A percentile compares a stretch with the other conserved stretches of the same genome.
Evolutionary conservation across 2,888 invertebrate species (phyloP).

Genomic region (Ommatoiulus sabulosus): DNA sequence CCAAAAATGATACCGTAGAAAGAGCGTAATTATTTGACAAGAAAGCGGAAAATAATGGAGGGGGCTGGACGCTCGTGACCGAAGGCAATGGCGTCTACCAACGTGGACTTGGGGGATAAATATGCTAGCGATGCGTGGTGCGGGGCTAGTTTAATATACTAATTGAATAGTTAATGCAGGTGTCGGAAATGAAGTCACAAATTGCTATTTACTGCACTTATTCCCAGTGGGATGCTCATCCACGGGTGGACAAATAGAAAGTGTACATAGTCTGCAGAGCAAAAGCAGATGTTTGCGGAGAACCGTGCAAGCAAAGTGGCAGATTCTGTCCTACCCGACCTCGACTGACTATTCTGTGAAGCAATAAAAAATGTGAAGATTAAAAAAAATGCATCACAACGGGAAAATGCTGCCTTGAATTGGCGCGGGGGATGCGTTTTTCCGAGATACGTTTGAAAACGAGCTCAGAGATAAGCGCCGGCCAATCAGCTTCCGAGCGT

Average conservation of each 20-base stretch:
- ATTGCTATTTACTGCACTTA: conserved; percentile 5
- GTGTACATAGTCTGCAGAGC: not conserved
- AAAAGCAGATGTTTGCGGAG: too few species aligned
- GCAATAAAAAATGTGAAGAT: not conserved
- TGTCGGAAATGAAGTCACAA: conserved; percentile 49
- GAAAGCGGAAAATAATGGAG: not conserved
- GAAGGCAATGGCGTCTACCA: not conserved
- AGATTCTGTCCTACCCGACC: not conserved
- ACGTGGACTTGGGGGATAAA: not conserved
- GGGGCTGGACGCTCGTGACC: not conserved
- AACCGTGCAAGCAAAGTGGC: not conserved
- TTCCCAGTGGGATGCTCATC: not conserved
- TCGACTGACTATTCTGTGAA: not conserved
- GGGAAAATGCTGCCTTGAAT: too few species aligned
- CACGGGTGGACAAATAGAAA: not conserved
- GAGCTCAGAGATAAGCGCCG: not conserved
- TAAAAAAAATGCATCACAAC: too few species aligned
- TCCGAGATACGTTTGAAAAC: not conserved
- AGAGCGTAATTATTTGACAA: not conserved
- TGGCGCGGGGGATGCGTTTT: not conserved
- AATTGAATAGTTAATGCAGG: conserved; percentile 46
- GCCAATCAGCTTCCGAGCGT: not conserved
- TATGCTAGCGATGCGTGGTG: not conserved
- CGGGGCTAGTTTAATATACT: not conserved
- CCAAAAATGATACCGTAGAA: not conserved